Evolutionary conservation across 1,140 invertebrate species (phyloP).

Genomic region (Drosophila lacteicornis): DNA sequence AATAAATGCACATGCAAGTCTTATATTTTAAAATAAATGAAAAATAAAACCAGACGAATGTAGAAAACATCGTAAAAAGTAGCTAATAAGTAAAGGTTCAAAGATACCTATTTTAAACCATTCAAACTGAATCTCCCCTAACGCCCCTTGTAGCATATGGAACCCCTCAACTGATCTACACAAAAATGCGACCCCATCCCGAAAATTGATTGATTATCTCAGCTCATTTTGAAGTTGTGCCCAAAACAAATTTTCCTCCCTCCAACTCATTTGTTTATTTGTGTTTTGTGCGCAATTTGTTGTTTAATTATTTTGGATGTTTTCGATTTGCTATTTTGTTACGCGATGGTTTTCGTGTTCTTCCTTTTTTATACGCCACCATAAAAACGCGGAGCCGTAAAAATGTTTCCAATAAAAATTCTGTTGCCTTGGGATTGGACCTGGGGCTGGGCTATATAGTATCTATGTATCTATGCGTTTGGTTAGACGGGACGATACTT

Average conservation of each 20-base stretch:
- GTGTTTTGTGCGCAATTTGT: slow-evolving; percentile 61
- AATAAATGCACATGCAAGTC: no score
- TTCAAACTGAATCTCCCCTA: background rate
- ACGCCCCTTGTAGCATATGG: background rate
- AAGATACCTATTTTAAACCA: background rate
- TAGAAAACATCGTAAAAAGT: background rate
- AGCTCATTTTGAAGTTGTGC: slow-evolving; percentile 9
- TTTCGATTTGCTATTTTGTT: slow-evolving; percentile 67
- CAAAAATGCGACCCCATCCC: slow-evolving; percentile 6
- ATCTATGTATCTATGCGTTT: slow-evolving; percentile 22
- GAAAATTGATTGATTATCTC: slow-evolving; percentile 40
- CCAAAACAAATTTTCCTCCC: background rate
- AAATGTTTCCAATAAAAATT: slow-evolving; percentile 75
- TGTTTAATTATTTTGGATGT: slow-evolving; percentile 63
- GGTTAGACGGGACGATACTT: slow-evolving; percentile 8
- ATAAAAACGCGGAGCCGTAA: slow-evolving; percentile 73
- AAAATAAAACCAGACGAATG: background rate
- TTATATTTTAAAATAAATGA: background rate
- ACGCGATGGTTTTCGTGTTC: slow-evolving; percentile 37
- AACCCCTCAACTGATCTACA: background rate
- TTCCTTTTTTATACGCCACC: slow-evolving; percentile 51
- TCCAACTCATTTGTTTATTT: slow-evolving; percentile 50
- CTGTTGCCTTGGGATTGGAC: slow-evolving; percentile 39
- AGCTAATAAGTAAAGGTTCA: background rate
- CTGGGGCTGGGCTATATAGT: slow-evolving; percentile 15